Evolutionary conservation across 2,113 vertebrate species (phyloP).

Genomic region (Stictonetta naevosa): DNA sequence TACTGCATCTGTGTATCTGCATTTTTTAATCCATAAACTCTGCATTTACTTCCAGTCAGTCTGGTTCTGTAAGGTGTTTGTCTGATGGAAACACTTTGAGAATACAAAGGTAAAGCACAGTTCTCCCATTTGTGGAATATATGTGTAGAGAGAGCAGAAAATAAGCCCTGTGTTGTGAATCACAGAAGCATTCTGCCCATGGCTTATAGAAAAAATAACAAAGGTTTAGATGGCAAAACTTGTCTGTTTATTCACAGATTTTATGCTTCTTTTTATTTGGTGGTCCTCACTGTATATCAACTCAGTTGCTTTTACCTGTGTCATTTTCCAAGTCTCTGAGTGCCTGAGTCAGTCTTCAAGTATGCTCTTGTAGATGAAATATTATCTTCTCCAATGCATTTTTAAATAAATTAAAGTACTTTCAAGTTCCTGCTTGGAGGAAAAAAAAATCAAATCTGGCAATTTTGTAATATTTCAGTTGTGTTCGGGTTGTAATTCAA

Average conservation of each 20-base stretch:
- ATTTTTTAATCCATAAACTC: background rate
- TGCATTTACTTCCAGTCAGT: background rate
- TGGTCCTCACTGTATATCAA: background rate
- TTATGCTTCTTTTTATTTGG: background rate
- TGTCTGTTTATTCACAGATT: background rate
- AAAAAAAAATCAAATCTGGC: slow-evolving; percentile 30
- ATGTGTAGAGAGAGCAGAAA: background rate
- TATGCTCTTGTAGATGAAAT: slow-evolving; percentile 38
- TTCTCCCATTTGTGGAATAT: background rate
- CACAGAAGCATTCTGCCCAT: background rate
- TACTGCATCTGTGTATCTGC: background rate
- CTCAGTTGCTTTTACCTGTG: slow-evolving; percentile 33
- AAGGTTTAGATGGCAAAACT: background rate
- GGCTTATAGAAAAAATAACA: background rate
- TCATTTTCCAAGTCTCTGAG: slow-evolving; percentile 15
- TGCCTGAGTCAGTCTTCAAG: slow-evolving; percentile 6
- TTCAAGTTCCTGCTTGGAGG: slow-evolving; percentile 1
- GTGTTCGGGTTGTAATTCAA: slow-evolving; percentile 59
- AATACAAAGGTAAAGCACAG: background rate
- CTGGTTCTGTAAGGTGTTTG: background rate
- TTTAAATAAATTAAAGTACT: slow-evolving; percentile 50
- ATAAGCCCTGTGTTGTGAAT: background rate
- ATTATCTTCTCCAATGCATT: slow-evolving; percentile 22
- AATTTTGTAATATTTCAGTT: slow-evolving; percentile 56
- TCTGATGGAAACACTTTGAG: background rate